Base-by-base conservation (phyloP, 2,113 vertebrate genomes). In the Pardalotus punctatus region DNA sequence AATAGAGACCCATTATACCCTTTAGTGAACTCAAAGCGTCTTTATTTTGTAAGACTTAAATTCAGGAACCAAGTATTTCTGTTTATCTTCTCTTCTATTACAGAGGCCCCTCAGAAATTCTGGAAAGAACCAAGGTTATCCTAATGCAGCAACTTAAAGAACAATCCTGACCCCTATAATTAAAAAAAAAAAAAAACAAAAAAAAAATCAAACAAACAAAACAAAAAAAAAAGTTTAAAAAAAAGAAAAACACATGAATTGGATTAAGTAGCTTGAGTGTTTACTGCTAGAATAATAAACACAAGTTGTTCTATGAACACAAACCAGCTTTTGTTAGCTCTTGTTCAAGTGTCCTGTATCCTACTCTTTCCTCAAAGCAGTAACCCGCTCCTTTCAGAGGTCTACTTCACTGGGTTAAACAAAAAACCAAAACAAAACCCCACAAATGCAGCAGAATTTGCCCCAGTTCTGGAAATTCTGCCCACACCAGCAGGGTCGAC, bases 211-310 rank as follows among this genome's bases (percentile, higher is more conserved):
- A 40, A 40, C 38, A 40, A 40, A 40, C 9, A 40, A 40, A 40
- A 40, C 38, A 40, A 84, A 17, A 28, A 47, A 80, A 79, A 8
- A 47, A 29, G 5, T 19, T 25, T 6, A 35, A 62, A 28, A 15
- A 21, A 10, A 8, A 35, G 33, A 11, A 17, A 35, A 45, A 36
- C 16, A n/a, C 5, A 69, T 47, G 14, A 84, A 81, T 4, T 33
- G 17, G 23, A 83, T 81, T 70, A 88, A 66, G 48, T 51, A 81
- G 64, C 10, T 70, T 61, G 17, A 77, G 17, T 31, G 35, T 18
- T 90, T 88, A 80, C 27, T 86, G 42, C 22, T 43, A 54, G 16
- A 93, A 60, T 51, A 90, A 83, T 15, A 66, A 83, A 70, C 21
- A 66, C 16, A 51, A 73, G n/a, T 27, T 74, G 51, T 64, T 88